Percentiles rank a stretch among this genome's conserved stretches.
phyloP scores from a whole-genome alignment of 2,797 vertebrate genomes.

The Lepus oiostolus region DNA sequence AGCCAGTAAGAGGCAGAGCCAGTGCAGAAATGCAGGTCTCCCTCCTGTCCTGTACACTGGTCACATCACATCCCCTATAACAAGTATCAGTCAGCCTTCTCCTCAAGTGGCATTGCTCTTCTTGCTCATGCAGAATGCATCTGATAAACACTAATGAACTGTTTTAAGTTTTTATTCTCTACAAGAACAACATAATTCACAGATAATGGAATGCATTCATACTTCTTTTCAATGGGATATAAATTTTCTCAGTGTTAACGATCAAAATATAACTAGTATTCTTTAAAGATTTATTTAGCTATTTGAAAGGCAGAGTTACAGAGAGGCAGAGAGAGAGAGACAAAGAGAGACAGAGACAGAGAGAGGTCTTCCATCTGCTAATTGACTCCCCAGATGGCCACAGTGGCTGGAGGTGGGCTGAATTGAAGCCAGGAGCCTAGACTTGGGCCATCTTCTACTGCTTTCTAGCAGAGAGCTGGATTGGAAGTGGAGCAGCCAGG shows the following conservation, averaged over 20 bases:
- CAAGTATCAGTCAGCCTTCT: not conserved
- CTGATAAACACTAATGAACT: not conserved
- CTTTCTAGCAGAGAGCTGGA: no score
- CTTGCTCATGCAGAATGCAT: not conserved
- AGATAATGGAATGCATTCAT: not conserved
- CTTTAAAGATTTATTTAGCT: no score
- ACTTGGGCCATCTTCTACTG: no score
- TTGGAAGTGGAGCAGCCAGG: no score
- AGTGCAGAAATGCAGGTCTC: not conserved
- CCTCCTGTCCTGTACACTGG: rapidly evolving
- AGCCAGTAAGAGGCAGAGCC: not conserved
- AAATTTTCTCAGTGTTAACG: not conserved
- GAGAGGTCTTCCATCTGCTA: no score
- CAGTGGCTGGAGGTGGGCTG: no score
- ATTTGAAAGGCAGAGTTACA: no score
- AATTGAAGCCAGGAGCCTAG: no score
- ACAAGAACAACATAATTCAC: not conserved
- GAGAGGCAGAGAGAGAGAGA: no score
- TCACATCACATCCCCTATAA: rapidly evolving
- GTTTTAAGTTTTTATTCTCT: not conserved
- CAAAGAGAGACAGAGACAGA: no score
- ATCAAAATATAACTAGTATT: not conserved
- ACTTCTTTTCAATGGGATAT: not conserved
- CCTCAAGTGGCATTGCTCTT: not conserved
- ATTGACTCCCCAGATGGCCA: no score